phyloP scores from a whole-genome alignment of 2,888 invertebrate genomes.

The Synergus gifuensis region DNA sequence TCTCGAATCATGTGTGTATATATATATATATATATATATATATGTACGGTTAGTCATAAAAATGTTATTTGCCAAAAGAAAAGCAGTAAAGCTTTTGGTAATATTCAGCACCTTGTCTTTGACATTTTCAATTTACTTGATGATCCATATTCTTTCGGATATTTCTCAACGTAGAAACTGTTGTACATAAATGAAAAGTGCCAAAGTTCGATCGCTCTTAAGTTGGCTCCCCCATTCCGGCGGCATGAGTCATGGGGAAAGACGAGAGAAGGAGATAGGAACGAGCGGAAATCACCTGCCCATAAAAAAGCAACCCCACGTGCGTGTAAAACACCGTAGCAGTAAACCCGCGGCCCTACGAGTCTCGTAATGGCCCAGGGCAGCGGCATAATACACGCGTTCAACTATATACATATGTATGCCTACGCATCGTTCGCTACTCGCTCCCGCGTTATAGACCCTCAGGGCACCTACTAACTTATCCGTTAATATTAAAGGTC shows the following conservation, averaged over 20 bases:
- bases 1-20: too few species aligned
- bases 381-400: slow-evolving; percentile 50
- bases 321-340: slow-evolving; percentile 57
- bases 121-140: slow-evolving; percentile 4
- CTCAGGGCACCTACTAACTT: slow-evolving; percentile 71
- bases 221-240: slow-evolving; percentile 34
- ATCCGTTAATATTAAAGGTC: slow-evolving; percentile 76
- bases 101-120: background rate
- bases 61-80: background rate
- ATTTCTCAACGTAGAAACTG: background rate
- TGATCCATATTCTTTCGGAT: slow-evolving; percentile 4
- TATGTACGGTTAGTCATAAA: too few species aligned
- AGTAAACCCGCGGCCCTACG: slow-evolving; percentile 51
- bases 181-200: slow-evolving; percentile 6
- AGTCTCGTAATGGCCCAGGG: slow-evolving; percentile 50
- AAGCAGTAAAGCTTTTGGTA: background rate
- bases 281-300: slow-evolving; percentile 66
- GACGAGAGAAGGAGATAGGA: slow-evolving; percentile 43
- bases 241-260: slow-evolving; percentile 45
- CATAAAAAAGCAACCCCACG: slow-evolving; percentile 60
- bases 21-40: too few species aligned
- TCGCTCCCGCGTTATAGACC: slow-evolving; percentile 49
- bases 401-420: slow-evolving; percentile 33
- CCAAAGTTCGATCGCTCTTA: slow-evolving; percentile 39
- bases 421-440: slow-evolving; percentile 40